phyloP scores from a whole-genome alignment of 2,888 invertebrate genomes.

The Petrophora chlorosata region DNA sequence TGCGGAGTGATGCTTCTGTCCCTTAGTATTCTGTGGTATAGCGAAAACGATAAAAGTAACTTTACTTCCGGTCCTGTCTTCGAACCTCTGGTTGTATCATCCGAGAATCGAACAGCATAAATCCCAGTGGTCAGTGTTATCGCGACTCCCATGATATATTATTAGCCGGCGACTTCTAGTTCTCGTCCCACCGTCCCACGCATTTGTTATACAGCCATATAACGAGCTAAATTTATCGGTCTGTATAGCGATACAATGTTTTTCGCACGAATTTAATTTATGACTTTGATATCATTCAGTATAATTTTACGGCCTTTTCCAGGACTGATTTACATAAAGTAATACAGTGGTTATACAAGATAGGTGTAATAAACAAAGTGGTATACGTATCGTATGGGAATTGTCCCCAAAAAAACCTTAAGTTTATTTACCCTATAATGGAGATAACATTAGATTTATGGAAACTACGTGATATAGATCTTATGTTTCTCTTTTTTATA shows the following conservation, averaged over 20 bases:
- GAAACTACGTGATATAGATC: too few relatives aligned
- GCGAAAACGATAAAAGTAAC: too few relatives aligned
- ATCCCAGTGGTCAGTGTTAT: constrained; percentile 60
- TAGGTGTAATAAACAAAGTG: neutral
- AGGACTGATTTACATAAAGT: constrained; percentile 9
- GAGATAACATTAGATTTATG: too few relatives aligned
- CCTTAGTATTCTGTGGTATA: too few relatives aligned
- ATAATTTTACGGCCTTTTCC: constrained; percentile 18
- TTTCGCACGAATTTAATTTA: constrained; percentile 34
- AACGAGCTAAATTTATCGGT: constrained; percentile 71
- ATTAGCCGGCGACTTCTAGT: constrained; percentile 65
- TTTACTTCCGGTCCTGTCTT: too few relatives aligned
- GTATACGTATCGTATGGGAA: too few relatives aligned
- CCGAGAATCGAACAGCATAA: constrained; percentile 61
- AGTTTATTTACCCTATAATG: too few relatives aligned
- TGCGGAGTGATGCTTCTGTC: too few relatives aligned
- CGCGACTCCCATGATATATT: constrained; percentile 59
- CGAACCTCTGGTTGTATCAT: too few relatives aligned
- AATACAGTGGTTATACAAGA: constrained; percentile 1
- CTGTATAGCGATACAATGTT: constrained; percentile 30
- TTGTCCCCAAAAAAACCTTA: too few relatives aligned
- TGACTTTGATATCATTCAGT: constrained; percentile 24
- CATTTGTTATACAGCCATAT: constrained; percentile 68
- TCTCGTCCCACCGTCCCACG: constrained; percentile 43
- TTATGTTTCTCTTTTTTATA: too few relatives aligned